Percentiles rank a stretch among this genome's conserved stretches.
Conservation (phyloP, 1,140 invertebrate genomes). For the Drosophila parvula region DNA sequence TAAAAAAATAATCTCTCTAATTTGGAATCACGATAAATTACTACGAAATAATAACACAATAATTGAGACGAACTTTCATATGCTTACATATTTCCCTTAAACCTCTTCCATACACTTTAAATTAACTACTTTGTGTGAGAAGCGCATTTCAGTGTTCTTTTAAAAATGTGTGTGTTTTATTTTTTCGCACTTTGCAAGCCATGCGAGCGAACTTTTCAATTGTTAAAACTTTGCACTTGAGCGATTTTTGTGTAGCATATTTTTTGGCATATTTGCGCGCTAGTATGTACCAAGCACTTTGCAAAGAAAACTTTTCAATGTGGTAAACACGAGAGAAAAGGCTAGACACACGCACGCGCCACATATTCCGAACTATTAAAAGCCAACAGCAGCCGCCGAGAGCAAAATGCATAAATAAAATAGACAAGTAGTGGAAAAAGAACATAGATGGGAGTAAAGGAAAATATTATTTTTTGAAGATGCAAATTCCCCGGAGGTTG, state of each 20-base stretch:
- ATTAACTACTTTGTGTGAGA: slow-evolving; percentile 31
- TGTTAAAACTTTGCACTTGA: slow-evolving; percentile 82
- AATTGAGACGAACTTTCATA: neutral
- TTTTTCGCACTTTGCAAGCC: slow-evolving; percentile 53
- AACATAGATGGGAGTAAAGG: slow-evolving; percentile 14
- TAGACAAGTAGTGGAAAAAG: slow-evolving; percentile 51
- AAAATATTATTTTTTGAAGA: slow-evolving; percentile 10
- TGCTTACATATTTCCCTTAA: neutral
- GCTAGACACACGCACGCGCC: slow-evolving; percentile 15
- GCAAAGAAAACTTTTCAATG: slow-evolving; percentile 82
- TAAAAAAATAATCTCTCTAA: neutral
- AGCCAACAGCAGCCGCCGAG: slow-evolving; percentile 67
- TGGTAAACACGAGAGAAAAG: slow-evolving; percentile 64
- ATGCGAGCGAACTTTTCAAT: slow-evolving; percentile 78
- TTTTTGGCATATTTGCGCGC: slow-evolving; percentile 80
- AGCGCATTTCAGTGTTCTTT: slow-evolving; percentile 13
- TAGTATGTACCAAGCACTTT: slow-evolving; percentile 80
- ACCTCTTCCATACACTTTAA: slow-evolving; percentile 14
- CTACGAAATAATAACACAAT: neutral
- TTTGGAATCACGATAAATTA: neutral
- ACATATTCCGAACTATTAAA: slow-evolving; percentile 76
- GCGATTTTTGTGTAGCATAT: slow-evolving; percentile 82
- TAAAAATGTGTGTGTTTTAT: slow-evolving; percentile 10
- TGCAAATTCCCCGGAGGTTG: neutral
- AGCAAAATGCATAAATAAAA: slow-evolving; percentile 80